A percentile compares a stretch with the other conserved stretches of the same genome.
Conservation (phyloP, 2,113 vertebrate genomes). For the Leptobrachium ailaonicum region DNA sequence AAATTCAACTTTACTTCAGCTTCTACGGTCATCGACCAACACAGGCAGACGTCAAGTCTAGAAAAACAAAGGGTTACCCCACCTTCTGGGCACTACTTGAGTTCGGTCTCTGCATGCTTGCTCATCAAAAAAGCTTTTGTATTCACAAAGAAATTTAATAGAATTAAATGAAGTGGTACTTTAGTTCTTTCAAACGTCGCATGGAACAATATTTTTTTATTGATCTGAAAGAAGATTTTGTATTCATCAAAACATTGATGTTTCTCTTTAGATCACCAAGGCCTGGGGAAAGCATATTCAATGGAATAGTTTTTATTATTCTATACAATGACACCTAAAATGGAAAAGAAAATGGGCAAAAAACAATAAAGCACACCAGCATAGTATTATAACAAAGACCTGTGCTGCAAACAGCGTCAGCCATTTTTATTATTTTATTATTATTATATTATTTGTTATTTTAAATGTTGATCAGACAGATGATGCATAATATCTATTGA, state of each 20-base stretch:
- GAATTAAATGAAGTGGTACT: background rate
- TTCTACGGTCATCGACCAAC: too few relatives aligned
- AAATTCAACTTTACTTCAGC: too few relatives aligned
- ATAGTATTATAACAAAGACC: slow-evolving; percentile 22
- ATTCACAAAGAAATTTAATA: slow-evolving; percentile 2
- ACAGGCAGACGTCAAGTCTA: too few relatives aligned
- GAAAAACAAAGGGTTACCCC: too few relatives aligned
- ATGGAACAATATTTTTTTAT: background rate
- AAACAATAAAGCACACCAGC: slow-evolving; percentile 28
- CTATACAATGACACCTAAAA: slow-evolving; percentile 28
- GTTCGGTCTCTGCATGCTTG: too few relatives aligned
- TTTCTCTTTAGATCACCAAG: slow-evolving; percentile 33
- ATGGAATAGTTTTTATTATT: slow-evolving; percentile 20
- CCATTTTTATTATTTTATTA: background rate
- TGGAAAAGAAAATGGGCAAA: background rate
- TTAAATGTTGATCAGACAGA: slow-evolving; percentile 5
- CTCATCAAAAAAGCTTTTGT: background rate
- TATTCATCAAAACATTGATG: slow-evolving; percentile 30
- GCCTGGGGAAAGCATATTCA: slow-evolving; percentile 13
- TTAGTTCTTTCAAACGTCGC: background rate
- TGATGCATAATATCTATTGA: slow-evolving; percentile 26
- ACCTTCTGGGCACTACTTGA: too few relatives aligned
- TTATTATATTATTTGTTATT: slow-evolving; percentile 24
- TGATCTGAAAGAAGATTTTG: background rate
- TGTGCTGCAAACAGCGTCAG: slow-evolving; percentile 3